Evolutionary conservation across 2,113 vertebrate species (phyloP).

Genomic region (Cyprinodon variegatus): DNA sequence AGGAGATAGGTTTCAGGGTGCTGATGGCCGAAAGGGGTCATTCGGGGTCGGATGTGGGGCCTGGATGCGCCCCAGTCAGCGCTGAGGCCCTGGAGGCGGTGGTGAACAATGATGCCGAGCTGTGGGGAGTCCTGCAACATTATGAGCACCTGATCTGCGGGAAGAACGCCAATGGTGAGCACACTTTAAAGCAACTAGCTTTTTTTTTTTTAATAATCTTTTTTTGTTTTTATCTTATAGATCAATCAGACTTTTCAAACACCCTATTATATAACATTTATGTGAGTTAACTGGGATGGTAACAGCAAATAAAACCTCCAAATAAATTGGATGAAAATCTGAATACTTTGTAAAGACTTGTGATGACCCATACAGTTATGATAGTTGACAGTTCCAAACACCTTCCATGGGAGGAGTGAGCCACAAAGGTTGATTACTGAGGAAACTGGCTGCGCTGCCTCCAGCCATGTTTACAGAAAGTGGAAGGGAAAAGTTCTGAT

Average conservation of each 20-base stretch:
- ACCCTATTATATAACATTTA: too few relatives aligned
- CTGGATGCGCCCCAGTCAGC: slow-evolving; percentile 75
- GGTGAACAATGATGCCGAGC: slow-evolving; percentile 95
- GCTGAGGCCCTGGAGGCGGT: slow-evolving; percentile 89
- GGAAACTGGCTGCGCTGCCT: background rate
- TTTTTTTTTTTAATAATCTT: too few relatives aligned
- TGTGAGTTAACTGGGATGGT: too few relatives aligned
- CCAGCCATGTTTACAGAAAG: background rate
- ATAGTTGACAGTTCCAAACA: too few relatives aligned
- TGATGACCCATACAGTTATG: too few relatives aligned
- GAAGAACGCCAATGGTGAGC: slow-evolving; percentile 95
- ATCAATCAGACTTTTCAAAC: too few relatives aligned
- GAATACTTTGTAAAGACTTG: too few relatives aligned
- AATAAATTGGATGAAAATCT: too few relatives aligned
- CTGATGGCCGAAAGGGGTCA: slow-evolving; percentile 85
- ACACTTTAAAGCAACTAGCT: background rate
- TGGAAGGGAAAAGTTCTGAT: background rate
- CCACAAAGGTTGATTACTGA: background rate
- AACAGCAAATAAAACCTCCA: too few relatives aligned
- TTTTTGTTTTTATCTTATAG: too few relatives aligned
- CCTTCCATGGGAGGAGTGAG: background rate
- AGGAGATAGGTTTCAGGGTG: slow-evolving; percentile 88
- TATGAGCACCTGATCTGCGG: slow-evolving; percentile 98
- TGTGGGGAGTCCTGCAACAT: slow-evolving; percentile 96
- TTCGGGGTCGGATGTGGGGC: slow-evolving; percentile 70